Conservation (phyloP, 2,797 vertebrate species). For the Chiroxiphia lanceolata region DNA sequence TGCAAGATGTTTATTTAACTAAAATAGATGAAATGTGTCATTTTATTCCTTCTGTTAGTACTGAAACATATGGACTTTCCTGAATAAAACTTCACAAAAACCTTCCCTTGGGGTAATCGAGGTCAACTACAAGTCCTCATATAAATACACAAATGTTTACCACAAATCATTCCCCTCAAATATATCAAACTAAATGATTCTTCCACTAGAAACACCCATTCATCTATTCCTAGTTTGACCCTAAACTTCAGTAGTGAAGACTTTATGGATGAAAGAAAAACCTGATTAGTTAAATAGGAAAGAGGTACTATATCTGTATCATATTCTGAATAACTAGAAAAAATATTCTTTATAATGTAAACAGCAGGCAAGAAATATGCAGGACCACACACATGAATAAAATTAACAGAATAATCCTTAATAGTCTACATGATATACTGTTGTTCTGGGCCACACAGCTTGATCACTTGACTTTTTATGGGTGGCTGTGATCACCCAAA, state of each 20-base stretch:
- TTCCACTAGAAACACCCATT: not conserved
- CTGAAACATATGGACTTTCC: not conserved
- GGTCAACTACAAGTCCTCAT: not conserved
- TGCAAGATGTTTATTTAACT: not conserved
- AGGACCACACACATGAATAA: conserved; percentile 47
- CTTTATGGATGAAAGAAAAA: not conserved
- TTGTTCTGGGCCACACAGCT: conserved; percentile 1
- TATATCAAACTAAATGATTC: conserved; percentile 1
- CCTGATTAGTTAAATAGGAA: not conserved
- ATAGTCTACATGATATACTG: not conserved
- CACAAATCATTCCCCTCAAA: not conserved
- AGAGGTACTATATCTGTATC: not conserved
- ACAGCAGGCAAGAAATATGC: not conserved
- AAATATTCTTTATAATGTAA: not conserved
- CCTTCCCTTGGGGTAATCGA: not conserved
- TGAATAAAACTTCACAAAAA: not conserved
- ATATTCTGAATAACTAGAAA: not conserved
- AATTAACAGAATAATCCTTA: not conserved
- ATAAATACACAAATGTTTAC: conserved; percentile 29
- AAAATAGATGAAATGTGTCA: not conserved
- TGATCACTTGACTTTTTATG: not conserved
- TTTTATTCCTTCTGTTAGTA: conserved; percentile 19
- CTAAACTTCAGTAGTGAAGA: not conserved
- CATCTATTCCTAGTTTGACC: not conserved
- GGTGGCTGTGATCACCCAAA: not conserved